Evolutionary conservation across 2,888 invertebrate genomes (phyloP).

Genomic region (Hydroisotoma schaefferi): DNA sequence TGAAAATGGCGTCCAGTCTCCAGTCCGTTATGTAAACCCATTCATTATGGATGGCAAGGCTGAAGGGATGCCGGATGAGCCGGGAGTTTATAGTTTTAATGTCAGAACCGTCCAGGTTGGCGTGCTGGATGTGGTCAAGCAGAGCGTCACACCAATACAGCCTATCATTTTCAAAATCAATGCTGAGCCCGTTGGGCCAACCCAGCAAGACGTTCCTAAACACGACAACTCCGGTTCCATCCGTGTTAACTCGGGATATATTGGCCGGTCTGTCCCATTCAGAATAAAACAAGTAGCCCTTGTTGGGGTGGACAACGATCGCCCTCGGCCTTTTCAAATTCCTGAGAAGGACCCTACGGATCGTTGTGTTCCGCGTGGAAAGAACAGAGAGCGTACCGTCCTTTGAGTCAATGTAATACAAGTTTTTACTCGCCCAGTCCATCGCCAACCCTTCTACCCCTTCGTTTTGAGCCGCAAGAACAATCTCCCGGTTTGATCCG

Average conservation of each 20-base stretch:
- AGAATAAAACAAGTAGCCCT: slow-evolving; percentile 80
- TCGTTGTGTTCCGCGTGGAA: slow-evolving; percentile 78
- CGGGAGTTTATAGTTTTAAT: slow-evolving; percentile 83
- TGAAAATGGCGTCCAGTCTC: slow-evolving; percentile 89
- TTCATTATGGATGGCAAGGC: slow-evolving; percentile 78
- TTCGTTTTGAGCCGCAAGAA: slow-evolving; percentile 92
- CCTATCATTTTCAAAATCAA: slow-evolving; percentile 81
- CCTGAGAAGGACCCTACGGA: slow-evolving; percentile 76
- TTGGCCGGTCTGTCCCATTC: slow-evolving; percentile 97
- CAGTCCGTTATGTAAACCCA: slow-evolving; percentile 98
- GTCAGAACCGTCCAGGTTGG: slow-evolving; percentile 84
- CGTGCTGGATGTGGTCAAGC: slow-evolving; percentile 92
- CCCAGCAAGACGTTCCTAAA: slow-evolving; percentile 88
- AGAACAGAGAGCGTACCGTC: slow-evolving; percentile 91
- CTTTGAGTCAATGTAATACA: slow-evolving; percentile 91
- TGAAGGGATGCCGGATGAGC: slow-evolving; percentile 84
- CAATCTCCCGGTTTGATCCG: slow-evolving; percentile 54
- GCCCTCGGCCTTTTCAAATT: slow-evolving; percentile 89
- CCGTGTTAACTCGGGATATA: slow-evolving; percentile 86
- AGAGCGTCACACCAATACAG: slow-evolving; percentile 97
- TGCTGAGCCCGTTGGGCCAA: slow-evolving; percentile 95
- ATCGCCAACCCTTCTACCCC: slow-evolving; percentile 93
- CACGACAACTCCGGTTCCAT: slow-evolving; percentile 80
- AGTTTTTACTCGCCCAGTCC: slow-evolving; percentile 92
- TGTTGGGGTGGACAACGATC: slow-evolving; percentile 94